These are phyloP conservation scores for Eupithecia insigniata DNA, from an alignment of 2,888 invertebrate species.

Conservation along the genomic window DNA sequence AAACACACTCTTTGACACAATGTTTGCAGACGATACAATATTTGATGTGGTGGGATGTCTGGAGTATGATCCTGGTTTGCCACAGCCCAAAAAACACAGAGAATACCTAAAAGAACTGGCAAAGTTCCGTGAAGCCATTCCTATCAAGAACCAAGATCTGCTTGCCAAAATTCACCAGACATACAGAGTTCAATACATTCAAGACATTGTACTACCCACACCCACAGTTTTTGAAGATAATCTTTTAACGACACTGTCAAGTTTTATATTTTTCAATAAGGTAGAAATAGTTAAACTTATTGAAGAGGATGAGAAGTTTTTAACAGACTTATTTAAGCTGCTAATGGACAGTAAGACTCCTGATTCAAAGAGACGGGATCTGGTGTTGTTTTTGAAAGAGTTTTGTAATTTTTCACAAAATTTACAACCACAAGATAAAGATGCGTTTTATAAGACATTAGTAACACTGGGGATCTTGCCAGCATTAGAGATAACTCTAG, in stretches of 20 bases:
- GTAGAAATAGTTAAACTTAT: constrained; percentile 99
- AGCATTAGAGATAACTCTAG: constrained; percentile 94
- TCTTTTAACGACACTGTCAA: constrained; percentile 97
- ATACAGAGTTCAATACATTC: constrained; percentile 99
- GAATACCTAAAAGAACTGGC: constrained; percentile 97
- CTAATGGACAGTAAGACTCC: constrained; percentile 95
- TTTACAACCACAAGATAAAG: constrained; percentile 98
- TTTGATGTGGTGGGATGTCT: constrained; percentile 99
- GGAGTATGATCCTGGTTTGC: constrained; percentile 97
- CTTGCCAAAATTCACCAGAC: constrained; percentile 99
- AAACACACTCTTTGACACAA: constrained; percentile 97
- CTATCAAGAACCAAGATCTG: constrained; percentile 97
- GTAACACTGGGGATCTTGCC: constrained; percentile 94
- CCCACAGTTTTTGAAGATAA: constrained; percentile 99
- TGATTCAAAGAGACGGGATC: constrained; percentile 93
- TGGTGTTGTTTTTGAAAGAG: constrained; percentile 98
- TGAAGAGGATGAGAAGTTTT: constrained; percentile 98
- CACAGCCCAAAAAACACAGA: constrained; percentile 95
- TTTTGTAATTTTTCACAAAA: constrained; percentile 99
- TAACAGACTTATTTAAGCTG: constrained; percentile 96
- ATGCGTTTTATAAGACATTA: constrained; percentile 98
- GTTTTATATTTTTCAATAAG: constrained; percentile 99
- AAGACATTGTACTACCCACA: constrained; percentile 99
- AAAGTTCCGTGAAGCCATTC: constrained; percentile 96
- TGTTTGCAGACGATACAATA: constrained; percentile 98